Evolutionary conservation across 2,888 invertebrate species (phyloP), one percentile per base, ranked within the genome.

Genomic region (Nipponacmea schrenckii): DNA sequence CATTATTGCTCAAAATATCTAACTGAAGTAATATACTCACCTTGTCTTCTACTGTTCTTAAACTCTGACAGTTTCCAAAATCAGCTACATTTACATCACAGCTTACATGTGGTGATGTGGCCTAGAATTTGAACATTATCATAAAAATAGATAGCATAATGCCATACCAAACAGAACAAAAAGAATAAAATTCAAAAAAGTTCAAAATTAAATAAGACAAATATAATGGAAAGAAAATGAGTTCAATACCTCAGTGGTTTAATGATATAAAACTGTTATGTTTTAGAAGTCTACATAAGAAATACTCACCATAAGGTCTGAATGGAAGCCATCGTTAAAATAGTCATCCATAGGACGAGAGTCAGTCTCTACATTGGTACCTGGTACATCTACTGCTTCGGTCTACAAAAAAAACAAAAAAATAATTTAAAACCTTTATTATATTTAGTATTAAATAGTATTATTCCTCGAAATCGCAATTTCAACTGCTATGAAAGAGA

Each of bases 261-360:
- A n/a, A n/a, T n/a, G n/a, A 31, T 4, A 31, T 31, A 7, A 31
- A 31, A 31, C 4, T 31, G 31, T 7, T 31, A 31, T 31, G 31
- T 4, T 31, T n/a, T 7, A 31, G 31, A 31, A 7, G 4, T 2
- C 7, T 4, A 31, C 39, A 39, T 1, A 7, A 7, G 8, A 39
- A 39, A 15, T 31, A 80, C 86, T 83, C 75, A 88, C 88, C 71
- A 84, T 79, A 15, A 85, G 74, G 64, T 87, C 86, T 66, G 84
- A 83, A 73, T 87, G 84, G 74, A 86, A 85, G 7, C 87, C 87
- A 79, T 88, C 87, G 77, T 87, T 87, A 77, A 88, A 87, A 75
- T 85, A 88, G 50, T 86, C 84, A 68, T 87, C 86, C 79, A 84
- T 80, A 0, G 85, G 78, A 20, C 79, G 77, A 8, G 68, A 69